A percentile compares a stretch with the other conserved stretches of the same genome.
phyloP scores from a whole-genome alignment of 2,113 vertebrate species.

The Alligator sinensis region DNA sequence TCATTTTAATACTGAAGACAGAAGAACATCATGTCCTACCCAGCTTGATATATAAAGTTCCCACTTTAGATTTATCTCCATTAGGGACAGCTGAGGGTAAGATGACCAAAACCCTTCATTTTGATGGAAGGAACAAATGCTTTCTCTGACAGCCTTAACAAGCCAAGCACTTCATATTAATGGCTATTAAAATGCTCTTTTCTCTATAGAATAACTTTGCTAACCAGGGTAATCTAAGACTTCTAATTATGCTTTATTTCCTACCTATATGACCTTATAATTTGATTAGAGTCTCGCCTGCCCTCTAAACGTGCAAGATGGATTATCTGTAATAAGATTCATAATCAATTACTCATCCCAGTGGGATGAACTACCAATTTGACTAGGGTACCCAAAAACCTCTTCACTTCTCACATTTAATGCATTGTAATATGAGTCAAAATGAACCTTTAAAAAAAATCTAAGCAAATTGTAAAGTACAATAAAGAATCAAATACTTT shows the following conservation, averaged over 20 bases:
- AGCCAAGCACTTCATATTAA: constrained; percentile 44
- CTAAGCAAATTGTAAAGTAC: constrained; percentile 6
- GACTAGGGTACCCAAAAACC: constrained; percentile 30
- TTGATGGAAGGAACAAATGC: constrained; percentile 57
- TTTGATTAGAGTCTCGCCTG: constrained; percentile 58
- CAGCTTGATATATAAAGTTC: neutral
- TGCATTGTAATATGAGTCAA: constrained; percentile 34
- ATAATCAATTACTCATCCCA: constrained; percentile 54
- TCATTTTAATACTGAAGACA: constrained; percentile 8
- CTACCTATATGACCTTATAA: constrained; percentile 23
- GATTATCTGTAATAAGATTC: constrained; percentile 36
- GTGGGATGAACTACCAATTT: constrained; percentile 48
- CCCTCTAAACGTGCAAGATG: constrained; percentile 22
- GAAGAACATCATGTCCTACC: neutral
- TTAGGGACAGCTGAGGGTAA: constrained; percentile 43
- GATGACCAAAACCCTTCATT: constrained; percentile 51
- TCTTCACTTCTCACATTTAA: neutral
- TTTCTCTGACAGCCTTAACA: constrained; percentile 20
- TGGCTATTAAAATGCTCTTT: neutral
- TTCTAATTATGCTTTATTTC: constrained; percentile 50
- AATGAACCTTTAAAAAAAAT: neutral
- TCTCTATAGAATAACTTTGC: constrained; percentile 12
- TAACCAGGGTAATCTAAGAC: constrained; percentile 26
- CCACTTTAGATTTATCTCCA: constrained; percentile 10
- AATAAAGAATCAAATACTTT: neutral